phyloP scores from a whole-genome alignment of 2,113 vertebrate genomes.

The Sterrhoptilus dennistouni region DNA sequence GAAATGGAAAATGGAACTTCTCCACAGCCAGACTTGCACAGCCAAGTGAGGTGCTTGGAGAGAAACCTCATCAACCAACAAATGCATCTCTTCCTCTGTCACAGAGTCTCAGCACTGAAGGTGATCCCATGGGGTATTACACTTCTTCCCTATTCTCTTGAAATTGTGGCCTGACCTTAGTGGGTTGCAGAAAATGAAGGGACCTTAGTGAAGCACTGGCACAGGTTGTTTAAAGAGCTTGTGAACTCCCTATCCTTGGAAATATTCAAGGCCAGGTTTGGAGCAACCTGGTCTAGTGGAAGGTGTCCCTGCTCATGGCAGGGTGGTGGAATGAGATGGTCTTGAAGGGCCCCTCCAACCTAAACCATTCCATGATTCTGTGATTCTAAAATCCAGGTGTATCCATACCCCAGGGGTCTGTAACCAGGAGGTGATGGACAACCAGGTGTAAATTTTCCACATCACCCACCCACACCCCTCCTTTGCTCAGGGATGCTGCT shows the following conservation, averaged over 20 bases:
- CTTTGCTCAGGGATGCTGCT: neutral
- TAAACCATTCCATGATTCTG: neutral
- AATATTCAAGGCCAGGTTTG: neutral
- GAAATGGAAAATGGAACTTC: neutral
- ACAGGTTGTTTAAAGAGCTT: neutral
- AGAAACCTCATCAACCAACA: neutral
- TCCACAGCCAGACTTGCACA: neutral
- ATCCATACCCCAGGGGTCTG: neutral
- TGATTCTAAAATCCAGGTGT: neutral
- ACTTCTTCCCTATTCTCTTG: neutral
- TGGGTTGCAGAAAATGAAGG: neutral
- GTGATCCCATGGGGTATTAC: fast-evolving
- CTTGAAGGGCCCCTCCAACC: neutral
- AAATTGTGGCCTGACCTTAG: fast-evolving
- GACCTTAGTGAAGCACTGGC: neutral
- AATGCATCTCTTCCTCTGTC: neutral
- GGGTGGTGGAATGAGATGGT: neutral
- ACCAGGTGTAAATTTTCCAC: neutral
- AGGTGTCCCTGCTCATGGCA: neutral
- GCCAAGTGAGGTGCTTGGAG: neutral
- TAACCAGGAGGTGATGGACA: neutral
- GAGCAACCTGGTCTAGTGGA: neutral
- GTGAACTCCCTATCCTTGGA: neutral
- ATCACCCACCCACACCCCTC: fast-evolving
- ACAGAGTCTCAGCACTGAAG: neutral